These are phyloP conservation scores for human DNA, from an alignment of 2,113 vertebrate species.

Conservation along the genomic window GRCh38 chr13:39307501-39308000, in stretches of 20 bases:
- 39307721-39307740: background rate
- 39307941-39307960: background rate
- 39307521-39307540: background rate
- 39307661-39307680: background rate
- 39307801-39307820: background rate
- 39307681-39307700: background rate
- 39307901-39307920: background rate
- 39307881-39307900: background rate
- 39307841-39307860: background rate
- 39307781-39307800: background rate
- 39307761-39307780: constrained; percentile 1
- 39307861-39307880: background rate
- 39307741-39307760: background rate
- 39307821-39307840: background rate
- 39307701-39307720: background rate
- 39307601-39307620: background rate
- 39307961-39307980: constrained; percentile 31
- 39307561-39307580: background rate
- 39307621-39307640: background rate
- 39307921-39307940: background rate
- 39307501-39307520: background rate
- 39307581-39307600: background rate
- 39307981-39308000: constrained; percentile 55
- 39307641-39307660: background rate
- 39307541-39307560: background rate